Base-by-base conservation (phyloP, 92 coral and sea anemone species). In the Anthopleura xanthogrammica region DNA sequence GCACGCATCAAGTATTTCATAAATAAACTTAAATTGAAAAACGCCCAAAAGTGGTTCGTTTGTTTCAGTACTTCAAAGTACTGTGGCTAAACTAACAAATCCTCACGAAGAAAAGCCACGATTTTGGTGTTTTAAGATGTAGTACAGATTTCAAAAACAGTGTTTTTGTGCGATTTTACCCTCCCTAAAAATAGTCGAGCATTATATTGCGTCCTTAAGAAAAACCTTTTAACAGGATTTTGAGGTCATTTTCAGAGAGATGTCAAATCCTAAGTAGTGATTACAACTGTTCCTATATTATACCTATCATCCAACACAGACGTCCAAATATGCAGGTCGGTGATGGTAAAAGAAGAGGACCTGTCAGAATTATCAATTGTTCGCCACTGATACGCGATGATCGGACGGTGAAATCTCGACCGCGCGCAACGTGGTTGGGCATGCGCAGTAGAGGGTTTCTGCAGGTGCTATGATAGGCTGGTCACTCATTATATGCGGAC, bases 381-480 rank as follows among this genome's bases (percentile, higher is more conserved):
- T 16, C 77, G 50, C 72, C 68, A 46, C 41, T 65, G 75, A 23
- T 54, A 54, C 17, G 80, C 12, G 55, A 12, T 87, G 91, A 81
- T 84, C 91, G 85, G 72, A 71, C 77, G 72, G 80, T 78, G 23
- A 84, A 87, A 84, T 92, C 92, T 87, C 88, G 84, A 82, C 89
- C 90, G 82, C 93, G 89, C 88, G 93, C 68, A 82, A 72, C 60
- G 85, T 77, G 87, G 22, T 68, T 78, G 82, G 81, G 84, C 98
- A 94, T 91, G 98, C 98, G 90, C 87, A 74, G 73, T 76, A 50
- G 77, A 83, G 43, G 41, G 12, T 73, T 52, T 52, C 60, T 85
- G 98, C 98, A 94, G 98, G 98, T 94, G 98, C 86, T 85, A 24
- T n/a, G 77, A 85, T 58, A 72, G 81, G 87, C 85, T 80, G 95